phyloP scores from a whole-genome alignment of 1,140 invertebrate species.

The Ceratosolen fusciceps region DNA sequence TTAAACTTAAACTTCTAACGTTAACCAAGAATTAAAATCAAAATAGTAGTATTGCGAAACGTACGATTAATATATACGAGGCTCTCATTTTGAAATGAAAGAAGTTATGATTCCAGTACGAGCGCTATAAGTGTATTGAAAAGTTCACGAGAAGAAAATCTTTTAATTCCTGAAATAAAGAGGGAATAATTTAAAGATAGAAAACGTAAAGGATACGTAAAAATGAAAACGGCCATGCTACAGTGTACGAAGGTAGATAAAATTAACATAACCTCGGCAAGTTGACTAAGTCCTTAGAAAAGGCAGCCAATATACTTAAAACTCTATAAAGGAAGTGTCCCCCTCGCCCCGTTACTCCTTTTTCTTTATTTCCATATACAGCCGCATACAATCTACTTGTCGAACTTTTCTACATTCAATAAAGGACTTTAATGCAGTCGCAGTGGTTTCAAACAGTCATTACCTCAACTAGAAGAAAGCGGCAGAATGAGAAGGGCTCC shows the following conservation, averaged over 20 bases:
- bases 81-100: too few relatives aligned
- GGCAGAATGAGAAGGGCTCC: conserved; percentile 2
- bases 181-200: neutral
- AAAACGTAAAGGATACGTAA: conserved; percentile 13
- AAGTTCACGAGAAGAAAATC: neutral
- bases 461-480: conserved; percentile 12
- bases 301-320: conserved; percentile 13
- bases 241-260: neutral
- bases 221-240: conserved; percentile 1
- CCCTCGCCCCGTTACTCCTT: neutral
- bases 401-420: conserved; percentile 44
- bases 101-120: too few relatives aligned
- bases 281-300: neutral
- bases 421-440: conserved; percentile 39
- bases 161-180: neutral
- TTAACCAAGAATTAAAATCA: too few relatives aligned
- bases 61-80: too few relatives aligned
- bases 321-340: conserved; percentile 23
- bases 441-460: conserved; percentile 41
- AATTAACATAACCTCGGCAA: conserved; percentile 22
- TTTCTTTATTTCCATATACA: neutral
- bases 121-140: conserved; percentile 36
- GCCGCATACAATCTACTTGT: conserved; percentile 20
- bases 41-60: too few relatives aligned
- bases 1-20: neutral